These are phyloP conservation scores for Glaucidium brasilianum DNA, from an alignment of 2,113 vertebrate genomes.

Conservation along the genomic window DNA sequence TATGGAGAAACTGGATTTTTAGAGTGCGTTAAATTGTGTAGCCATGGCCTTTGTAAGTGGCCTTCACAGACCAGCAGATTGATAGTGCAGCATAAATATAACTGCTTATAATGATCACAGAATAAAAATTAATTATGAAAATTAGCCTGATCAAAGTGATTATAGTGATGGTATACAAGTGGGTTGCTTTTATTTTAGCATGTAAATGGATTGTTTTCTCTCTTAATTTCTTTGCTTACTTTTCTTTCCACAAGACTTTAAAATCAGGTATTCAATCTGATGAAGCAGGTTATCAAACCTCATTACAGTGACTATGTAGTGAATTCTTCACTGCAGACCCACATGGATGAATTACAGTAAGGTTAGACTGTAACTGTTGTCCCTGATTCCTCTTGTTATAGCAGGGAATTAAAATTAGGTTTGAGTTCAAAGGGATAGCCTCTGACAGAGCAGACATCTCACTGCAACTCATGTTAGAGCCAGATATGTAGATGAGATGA, in stretches of 20 bases:
- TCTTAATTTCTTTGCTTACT: background rate
- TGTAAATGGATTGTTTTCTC: background rate
- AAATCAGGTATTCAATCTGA: background rate
- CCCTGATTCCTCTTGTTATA: background rate
- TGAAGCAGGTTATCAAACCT: background rate
- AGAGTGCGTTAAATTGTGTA: background rate
- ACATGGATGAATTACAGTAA: background rate
- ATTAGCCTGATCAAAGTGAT: background rate
- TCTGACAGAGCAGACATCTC: background rate
- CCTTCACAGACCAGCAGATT: background rate
- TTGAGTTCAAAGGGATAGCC: background rate
- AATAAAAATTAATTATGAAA: background rate
- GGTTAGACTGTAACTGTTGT: background rate
- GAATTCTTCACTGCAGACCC: background rate
- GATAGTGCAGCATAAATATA: background rate
- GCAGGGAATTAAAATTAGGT: background rate
- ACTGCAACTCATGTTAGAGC: background rate
- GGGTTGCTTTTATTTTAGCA: background rate
- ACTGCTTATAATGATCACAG: background rate
- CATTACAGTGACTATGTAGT: background rate
- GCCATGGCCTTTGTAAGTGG: background rate
- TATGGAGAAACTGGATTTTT: background rate
- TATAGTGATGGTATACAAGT: background rate
- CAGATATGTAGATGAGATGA: background rate
- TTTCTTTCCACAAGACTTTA: background rate